Evolutionary conservation across 2,113 vertebrate species (phyloP), one percentile per base, ranked within the genome.

Genomic region (Natator depressus): DNA sequence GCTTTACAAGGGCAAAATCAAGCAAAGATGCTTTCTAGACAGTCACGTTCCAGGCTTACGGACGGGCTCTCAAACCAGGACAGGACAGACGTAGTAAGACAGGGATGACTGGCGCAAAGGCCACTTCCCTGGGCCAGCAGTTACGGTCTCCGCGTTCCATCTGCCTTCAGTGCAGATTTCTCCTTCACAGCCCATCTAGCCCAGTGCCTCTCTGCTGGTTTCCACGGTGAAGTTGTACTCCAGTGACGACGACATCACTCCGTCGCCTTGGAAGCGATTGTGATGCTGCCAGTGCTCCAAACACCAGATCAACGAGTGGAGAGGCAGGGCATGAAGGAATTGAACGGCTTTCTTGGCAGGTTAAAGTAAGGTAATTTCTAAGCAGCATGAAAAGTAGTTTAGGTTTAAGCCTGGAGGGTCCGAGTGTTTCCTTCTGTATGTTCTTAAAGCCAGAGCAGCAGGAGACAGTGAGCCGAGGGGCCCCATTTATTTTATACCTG

Each of bases 41-140:
- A 46, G 5, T 27, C 24, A 7, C 2, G 42, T 76, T 47, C 42
- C 24, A 25, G 72, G 42, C 10, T 46, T 46, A 13, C n/a, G n/a
- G 25, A 76, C 12, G 3, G 72, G 42, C 20, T 46, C 25, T 47
- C 24, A 46, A 27, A 27, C 42, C 20, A 78, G 24, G 24, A 42
- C 20, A 78, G 24, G 24, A 42, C 75, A 47, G 24, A 25, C 75
- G 25, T 46, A 24, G 13, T 6, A 78, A 47, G 25, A 27, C 75
- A 47, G 12, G 25, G 6, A 47, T 47, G 46, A 47, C 6, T 47
- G 27, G 75, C 16, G 14, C 75, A 78, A n/a, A 91, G 90, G 53
- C 11, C 14, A 17, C 59, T 83, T 83, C 20, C 54, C 62, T 3
- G 1, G 29, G 47, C 69, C 79, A 0, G 0, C 22, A 75, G 80